A percentile compares a stretch with the other conserved stretches of the same genome.
Evolutionary conservation across 2,113 vertebrate genomes (phyloP).

Genomic region (Cygnus atratus): DNA sequence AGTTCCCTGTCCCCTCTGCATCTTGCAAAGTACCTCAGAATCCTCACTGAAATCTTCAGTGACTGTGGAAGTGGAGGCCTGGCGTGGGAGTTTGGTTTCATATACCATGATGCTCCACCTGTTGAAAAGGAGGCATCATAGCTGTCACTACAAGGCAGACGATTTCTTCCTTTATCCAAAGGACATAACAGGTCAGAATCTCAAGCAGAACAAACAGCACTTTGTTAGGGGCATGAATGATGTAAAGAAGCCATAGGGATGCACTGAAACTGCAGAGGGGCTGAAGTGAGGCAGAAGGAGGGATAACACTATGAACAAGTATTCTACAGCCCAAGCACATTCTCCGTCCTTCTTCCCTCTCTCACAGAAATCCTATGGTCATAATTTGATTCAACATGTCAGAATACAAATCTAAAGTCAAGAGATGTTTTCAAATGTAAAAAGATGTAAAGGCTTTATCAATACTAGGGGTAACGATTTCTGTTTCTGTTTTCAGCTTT

Average conservation of each 20-base stretch:
- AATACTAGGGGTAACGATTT: neutral
- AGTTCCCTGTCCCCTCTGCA: neutral
- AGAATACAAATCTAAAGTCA: neutral
- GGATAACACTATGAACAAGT: neutral
- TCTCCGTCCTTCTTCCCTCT: neutral
- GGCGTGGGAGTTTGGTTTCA: constrained; percentile 92
- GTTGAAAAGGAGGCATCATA: neutral
- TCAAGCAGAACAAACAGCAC: neutral
- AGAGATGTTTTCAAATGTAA: neutral
- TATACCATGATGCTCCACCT: constrained; percentile 99
- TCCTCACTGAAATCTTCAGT: constrained; percentile 91
- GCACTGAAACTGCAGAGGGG: neutral
- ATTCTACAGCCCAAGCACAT: neutral
- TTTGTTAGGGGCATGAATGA: neutral
- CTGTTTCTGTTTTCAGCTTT: neutral
- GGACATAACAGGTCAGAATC: neutral
- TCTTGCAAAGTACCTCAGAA: constrained; percentile 84
- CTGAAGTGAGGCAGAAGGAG: neutral
- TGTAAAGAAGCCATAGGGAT: neutral
- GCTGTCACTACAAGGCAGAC: neutral
- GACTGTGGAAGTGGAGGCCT: constrained; percentile 82
- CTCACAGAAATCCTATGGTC: neutral
- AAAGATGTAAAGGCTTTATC: neutral
- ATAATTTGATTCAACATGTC: neutral
- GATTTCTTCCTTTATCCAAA: neutral